Evolutionary conservation across 2,888 invertebrate genomes (phyloP), one percentile per base, ranked within the genome.

Genomic region (Drosophila testacea): DNA sequence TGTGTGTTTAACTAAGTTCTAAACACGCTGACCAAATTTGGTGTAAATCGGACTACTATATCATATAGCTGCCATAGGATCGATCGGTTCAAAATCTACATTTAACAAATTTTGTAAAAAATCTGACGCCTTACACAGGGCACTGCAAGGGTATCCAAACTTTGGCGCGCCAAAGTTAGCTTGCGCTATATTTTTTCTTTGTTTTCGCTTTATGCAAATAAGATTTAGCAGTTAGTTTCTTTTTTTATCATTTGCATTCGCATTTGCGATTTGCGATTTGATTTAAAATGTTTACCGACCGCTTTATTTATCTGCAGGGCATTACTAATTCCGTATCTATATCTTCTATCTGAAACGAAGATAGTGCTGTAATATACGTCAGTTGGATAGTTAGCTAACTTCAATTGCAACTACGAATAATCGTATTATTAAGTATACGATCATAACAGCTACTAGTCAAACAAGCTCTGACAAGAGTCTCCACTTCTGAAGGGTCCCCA

Each of bases 191-290:
- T 36, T 38, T 61, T 67, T 59, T 46, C 46, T 64, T 73, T 64
- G 74, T 76, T 79, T 73, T 73, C 51, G 63, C 57, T 67, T 60
- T 69, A 78, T 77, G 83, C 73, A 81, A 81, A 79, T 73, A 68
- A 51, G 62, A 51, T 52, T 70, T 73, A 69, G 60, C 52, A 55
- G 50, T 48, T 56, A 32, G 47, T 55, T 30, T 48, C 32, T 7
- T 32, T 16, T 50, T 41, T 57, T 32, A n/a, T 5, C 9, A 7
- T 34, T 36, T 36, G 16, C 62, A 44, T 22, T 56, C 50, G 47
- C 54, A 52, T 52, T 70, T 46, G 36, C 47, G 6, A 70, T 77
- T 72, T 41, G 55, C 51, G 51, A 64, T 70, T 69, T 75, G 75
- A 83, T 80, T 80, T 77, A 81, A 50, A 71, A 39, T 65, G 70